Base-by-base conservation (phyloP, 2,797 vertebrate genomes). In the Kryptolebias ocellatus region DNA sequence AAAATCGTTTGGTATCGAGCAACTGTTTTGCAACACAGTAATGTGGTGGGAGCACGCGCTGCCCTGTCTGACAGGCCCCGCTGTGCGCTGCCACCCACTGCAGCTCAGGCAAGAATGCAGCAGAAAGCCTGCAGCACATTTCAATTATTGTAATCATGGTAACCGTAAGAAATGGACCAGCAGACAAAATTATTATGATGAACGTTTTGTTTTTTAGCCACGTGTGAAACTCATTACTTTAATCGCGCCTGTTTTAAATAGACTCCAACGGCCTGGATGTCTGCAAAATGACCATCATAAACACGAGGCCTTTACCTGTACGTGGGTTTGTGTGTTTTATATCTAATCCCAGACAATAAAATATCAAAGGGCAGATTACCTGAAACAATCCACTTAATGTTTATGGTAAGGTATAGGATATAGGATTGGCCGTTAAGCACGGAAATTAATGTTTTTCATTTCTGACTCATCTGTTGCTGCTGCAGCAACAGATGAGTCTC, bases 141-240 rank as follows among this genome's bases (percentile, higher is more conserved):
- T 70, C 39, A 61, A 58, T 60, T 37, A 50, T 17, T 42, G 14
- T 64, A 59, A 57, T 60, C 60, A 51, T 14, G 42, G 27, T 50
- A 61, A 60, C 44, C 4, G 53, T 61, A 28, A 39, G 54, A 73
- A 70, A 67, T 28, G 14, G 18, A n/a, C 29, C n/a, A 58, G 45
- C 24, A 0, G 44, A 28, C 17, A 45, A 56, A 61, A 44, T 5
- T 24, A 6, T 37, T 16, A 47, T 2, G 39, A 17, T 58, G 60
- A 4, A 2, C 44, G 11, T 72, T 17, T 4, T 49, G 46, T 24
- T 66, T 60, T 18, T 55, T 55, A 57, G 49, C 31, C 37, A 57
- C 49, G 59, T 53, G 46, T 67, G 77, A 63, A 58, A 49, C 31
- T 27, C 5, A 17, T 46, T 46, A 14, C 28, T 56, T 28, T 17